A percentile compares a stretch with the other conserved stretches of the same genome.
Evolutionary conservation across 2,797 vertebrate species (phyloP).

Genomic region (Centroberyx gerrardi): DNA sequence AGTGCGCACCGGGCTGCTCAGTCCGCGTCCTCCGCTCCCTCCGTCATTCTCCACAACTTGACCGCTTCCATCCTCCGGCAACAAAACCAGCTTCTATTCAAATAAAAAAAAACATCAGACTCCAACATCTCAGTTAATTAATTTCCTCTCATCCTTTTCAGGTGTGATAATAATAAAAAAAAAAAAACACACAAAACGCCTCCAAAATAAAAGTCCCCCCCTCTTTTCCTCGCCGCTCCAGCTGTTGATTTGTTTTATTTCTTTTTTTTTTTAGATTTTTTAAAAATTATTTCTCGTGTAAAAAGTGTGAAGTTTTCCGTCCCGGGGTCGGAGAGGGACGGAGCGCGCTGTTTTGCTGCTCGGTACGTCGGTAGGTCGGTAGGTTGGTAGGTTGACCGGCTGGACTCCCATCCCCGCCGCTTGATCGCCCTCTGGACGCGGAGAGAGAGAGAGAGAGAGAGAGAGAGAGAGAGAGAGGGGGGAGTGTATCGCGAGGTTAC

Average conservation of each 20-base stretch:
- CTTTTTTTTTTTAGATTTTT: neutral
- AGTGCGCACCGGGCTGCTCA: slow-evolving; percentile 56
- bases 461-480: slow-evolving; percentile 17
- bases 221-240: slow-evolving; percentile 20
- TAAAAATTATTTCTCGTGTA: too few species aligned
- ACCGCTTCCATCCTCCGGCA: slow-evolving; percentile 25
- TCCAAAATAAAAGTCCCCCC: slow-evolving; percentile 39
- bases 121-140: neutral
- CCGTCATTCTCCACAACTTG: slow-evolving; percentile 48
- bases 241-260: slow-evolving; percentile 33
- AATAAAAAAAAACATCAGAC: neutral
- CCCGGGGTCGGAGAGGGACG: neutral
- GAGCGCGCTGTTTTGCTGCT: slow-evolving; percentile 16
- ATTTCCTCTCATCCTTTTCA: slow-evolving; percentile 25
- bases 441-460: slow-evolving; percentile 12
- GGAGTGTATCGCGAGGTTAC: slow-evolving; percentile 66
- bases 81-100: neutral
- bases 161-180: slow-evolving; percentile 35
- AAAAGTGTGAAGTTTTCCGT: slow-evolving; percentile 9
- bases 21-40: slow-evolving; percentile 42
- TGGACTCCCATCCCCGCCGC: slow-evolving; percentile 61
- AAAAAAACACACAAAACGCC: neutral
- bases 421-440: slow-evolving; percentile 59
- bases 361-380: slow-evolving; percentile 29
- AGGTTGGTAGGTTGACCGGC: slow-evolving; percentile 40